Evolutionary conservation across 1,140 invertebrate genomes (phyloP).

Genomic region (Musca domestica): DNA sequence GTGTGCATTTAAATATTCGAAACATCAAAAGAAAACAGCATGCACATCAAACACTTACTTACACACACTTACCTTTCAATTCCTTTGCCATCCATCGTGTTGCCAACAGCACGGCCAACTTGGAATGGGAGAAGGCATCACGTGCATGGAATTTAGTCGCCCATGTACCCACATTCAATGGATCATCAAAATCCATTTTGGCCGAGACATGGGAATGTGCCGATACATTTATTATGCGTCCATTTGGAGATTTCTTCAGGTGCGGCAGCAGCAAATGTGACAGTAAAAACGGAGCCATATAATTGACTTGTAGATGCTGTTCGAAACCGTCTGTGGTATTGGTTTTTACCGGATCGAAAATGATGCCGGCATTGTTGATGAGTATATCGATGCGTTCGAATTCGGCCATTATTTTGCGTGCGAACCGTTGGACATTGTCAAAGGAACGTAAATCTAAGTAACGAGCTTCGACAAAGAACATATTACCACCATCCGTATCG

Average conservation of each 20-base stretch:
- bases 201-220: constrained; percentile 62
- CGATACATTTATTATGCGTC: constrained; percentile 65
- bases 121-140: constrained; percentile 64
- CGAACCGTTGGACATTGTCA: constrained; percentile 52
- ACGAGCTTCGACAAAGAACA: constrained; percentile 53
- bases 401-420: constrained; percentile 45
- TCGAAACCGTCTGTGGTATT: constrained; percentile 66
- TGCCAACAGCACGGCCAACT: constrained; percentile 64
- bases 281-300: constrained; percentile 66
- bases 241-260: constrained; percentile 58
- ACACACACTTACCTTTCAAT: constrained; percentile 53
- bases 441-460: constrained; percentile 54
- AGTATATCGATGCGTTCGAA: constrained; percentile 66
- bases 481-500: constrained; percentile 27
- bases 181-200: constrained; percentile 59
- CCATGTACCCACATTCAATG: constrained; percentile 55
- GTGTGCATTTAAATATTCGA: constrained; percentile 20
- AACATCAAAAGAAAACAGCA: constrained; percentile 18
- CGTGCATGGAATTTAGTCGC: constrained; percentile 59
- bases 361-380: constrained; percentile 74
- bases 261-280: constrained; percentile 63
- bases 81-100: constrained; percentile 57
- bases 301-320: constrained; percentile 65
- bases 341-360: constrained; percentile 58
- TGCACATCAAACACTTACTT: no score